Base-by-base conservation (phyloP, 2,797 vertebrate genomes). In the Austrolebias charrua region DNA sequence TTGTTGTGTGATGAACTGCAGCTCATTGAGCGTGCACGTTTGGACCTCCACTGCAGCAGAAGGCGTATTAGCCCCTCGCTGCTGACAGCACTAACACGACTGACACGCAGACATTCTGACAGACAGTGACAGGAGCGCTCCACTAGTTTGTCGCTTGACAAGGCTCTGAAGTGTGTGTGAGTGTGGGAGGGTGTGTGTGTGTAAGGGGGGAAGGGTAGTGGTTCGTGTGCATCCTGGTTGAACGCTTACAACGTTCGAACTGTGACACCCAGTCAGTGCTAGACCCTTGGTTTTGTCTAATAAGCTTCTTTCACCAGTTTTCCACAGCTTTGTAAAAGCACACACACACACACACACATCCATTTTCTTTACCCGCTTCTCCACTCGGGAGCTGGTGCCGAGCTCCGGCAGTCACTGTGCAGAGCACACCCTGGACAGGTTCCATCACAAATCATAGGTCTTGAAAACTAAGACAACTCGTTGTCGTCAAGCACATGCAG, bases 61-160 rank as follows among this genome's bases (percentile, higher is more conserved):
- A 60, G 66, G 35, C 68, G 65, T 60, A 71, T 84, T 80, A 78
- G 71, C 77, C 74, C 57, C 24, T 50, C 68, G 67, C 73, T 62
- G 69, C 67, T 82, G 60, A 66, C 80, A 80, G 70, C 53, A 60
- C 54, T 9, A 74, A 78, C 80, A 72, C 64, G 77, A 72, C 55
- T 67, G 69, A 76, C 72, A 71, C 76, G 72, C 80, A 74, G 73
- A 78, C 67, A 63, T 64, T 80, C 68, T 81, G 79, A 86, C 81
- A 86, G 67, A 66, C 66, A 71, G 50, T 81, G 84, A 89, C 89
- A 84, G 71, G 71, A 87, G 79, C 68, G 61, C 76, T 86, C 81
- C 77, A 81, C 83, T 80, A 85, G 85, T 87, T 89, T 85, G 85
- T 81, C 56, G 63, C 79, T 86, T 81, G 75, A 84, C 78, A 71